These are phyloP conservation scores for Tetramorium parvispinum DNA, from an alignment of 1,140 invertebrate species.

Conservation along the genomic window DNA sequence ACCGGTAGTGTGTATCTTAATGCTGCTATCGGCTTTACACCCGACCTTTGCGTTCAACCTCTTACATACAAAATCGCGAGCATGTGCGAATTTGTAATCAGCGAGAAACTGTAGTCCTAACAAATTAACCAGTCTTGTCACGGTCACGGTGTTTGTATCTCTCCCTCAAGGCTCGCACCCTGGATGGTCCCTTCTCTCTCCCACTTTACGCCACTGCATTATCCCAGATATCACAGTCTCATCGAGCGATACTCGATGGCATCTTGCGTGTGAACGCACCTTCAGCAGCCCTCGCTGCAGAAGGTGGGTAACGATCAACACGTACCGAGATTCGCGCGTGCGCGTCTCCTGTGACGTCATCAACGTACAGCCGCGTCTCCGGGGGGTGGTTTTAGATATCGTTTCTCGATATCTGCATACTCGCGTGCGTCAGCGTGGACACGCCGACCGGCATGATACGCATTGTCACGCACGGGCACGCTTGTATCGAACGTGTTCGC, in stretches of 20 bases:
- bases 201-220: not conserved
- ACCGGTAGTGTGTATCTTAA: not conserved
- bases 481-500: slow-evolving; percentile 10
- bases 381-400: slow-evolving; percentile 58
- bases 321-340: slow-evolving; percentile 71
- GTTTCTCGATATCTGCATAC: slow-evolving; percentile 60
- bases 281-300: slow-evolving; percentile 29
- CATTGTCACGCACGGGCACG: slow-evolving; percentile 60
- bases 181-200: not conserved
- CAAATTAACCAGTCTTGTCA: not conserved
- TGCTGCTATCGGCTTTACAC: not conserved
- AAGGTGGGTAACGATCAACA: slow-evolving; percentile 77
- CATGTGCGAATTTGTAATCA: slow-evolving; percentile 19
- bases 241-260: not conserved
- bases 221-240: slow-evolving; percentile 12
- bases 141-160: not conserved
- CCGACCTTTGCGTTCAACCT: not conserved
- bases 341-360: slow-evolving; percentile 71
- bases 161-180: not conserved
- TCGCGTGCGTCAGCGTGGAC: slow-evolving; percentile 48
- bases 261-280: slow-evolving; percentile 43
- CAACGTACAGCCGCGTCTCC: slow-evolving; percentile 39
- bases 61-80: slow-evolving; percentile 2
- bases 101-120: not conserved
- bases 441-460: slow-evolving; percentile 58